These are phyloP conservation scores for Lethenteron camtschaticum DNA, from an alignment of 2,113 vertebrate species.

Conservation along the genomic window DNA sequence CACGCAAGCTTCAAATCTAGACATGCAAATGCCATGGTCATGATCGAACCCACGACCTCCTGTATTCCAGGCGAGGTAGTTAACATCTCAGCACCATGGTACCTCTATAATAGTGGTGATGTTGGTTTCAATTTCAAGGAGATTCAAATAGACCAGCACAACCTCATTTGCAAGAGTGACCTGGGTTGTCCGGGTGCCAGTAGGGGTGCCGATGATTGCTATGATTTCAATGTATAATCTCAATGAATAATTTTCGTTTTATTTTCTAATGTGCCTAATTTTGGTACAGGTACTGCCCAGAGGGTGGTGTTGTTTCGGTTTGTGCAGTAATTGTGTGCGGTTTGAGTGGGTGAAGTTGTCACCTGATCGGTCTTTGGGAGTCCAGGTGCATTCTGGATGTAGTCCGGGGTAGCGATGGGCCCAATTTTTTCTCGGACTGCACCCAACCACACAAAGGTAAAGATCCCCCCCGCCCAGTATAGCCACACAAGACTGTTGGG, in stretches of 20 bases:
- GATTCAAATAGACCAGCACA: too few species aligned
- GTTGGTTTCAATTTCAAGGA: too few species aligned
- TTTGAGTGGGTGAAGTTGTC: constrained; percentile 4
- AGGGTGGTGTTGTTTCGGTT: not conserved
- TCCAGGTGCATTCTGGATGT: constrained; percentile 37
- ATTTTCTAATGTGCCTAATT: not conserved
- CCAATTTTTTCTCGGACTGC: constrained; percentile 42
- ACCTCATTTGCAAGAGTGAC: too few species aligned
- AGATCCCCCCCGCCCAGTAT: not conserved
- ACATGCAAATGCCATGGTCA: too few species aligned
- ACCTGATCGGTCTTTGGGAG: constrained; percentile 51
- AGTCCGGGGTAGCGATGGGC: constrained; percentile 44
- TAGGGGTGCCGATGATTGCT: not conserved
- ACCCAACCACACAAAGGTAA: constrained; percentile 7
- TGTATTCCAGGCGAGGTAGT: too few species aligned
- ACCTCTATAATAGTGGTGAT: too few species aligned
- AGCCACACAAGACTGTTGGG: not conserved
- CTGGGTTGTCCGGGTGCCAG: not conserved
- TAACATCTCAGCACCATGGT: too few species aligned
- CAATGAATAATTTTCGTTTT: not conserved
- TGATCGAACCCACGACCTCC: too few species aligned
- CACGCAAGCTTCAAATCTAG: too few species aligned
- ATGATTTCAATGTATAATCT: not conserved
- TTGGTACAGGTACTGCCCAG: not conserved
- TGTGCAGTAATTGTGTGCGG: too few species aligned